Conservation (phyloP, 2,888 invertebrate species). For the Tetragonula carbonaria region DNA sequence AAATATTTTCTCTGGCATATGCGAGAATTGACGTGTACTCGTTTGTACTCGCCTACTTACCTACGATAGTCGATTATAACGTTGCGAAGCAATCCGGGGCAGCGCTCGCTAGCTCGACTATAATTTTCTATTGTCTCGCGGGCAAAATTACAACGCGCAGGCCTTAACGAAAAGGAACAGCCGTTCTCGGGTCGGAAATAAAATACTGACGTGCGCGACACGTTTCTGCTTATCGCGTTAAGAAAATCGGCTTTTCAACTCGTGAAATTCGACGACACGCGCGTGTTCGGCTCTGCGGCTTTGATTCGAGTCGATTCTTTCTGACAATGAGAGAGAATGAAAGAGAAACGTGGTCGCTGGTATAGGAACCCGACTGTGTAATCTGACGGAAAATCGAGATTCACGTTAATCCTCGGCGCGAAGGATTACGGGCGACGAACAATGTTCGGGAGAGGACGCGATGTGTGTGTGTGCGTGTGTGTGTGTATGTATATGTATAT, state of each 20-base stretch:
- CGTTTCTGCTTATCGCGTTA: neutral
- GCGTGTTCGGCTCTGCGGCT: constrained; percentile 15
- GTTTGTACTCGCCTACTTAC: too few relatives aligned
- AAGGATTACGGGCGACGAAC: constrained; percentile 76
- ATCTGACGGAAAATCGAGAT: constrained; percentile 76
- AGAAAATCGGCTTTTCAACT: constrained; percentile 20
- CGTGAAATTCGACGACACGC: constrained; percentile 34
- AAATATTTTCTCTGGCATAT: constrained; percentile 25
- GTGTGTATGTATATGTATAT: too few relatives aligned
- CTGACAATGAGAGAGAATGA: neutral
- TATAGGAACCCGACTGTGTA: constrained; percentile 46
- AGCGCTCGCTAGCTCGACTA: neutral
- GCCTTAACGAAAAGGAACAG: neutral
- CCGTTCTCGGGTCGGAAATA: neutral
- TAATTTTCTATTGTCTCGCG: neutral
- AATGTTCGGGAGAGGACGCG: constrained; percentile 59
- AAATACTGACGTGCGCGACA: too few relatives aligned
- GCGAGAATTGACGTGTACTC: constrained; percentile 12
- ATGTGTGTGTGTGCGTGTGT: too few relatives aligned
- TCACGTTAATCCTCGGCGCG: constrained; percentile 70
- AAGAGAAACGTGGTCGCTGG: constrained; percentile 1
- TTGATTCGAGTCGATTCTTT: constrained; percentile 24
- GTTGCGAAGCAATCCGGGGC: neutral
- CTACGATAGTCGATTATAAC: neutral
- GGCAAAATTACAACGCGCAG: neutral